Evolutionary conservation across 2,797 vertebrate species (phyloP).

Genomic region (Microctenopoma lineatum): DNA sequence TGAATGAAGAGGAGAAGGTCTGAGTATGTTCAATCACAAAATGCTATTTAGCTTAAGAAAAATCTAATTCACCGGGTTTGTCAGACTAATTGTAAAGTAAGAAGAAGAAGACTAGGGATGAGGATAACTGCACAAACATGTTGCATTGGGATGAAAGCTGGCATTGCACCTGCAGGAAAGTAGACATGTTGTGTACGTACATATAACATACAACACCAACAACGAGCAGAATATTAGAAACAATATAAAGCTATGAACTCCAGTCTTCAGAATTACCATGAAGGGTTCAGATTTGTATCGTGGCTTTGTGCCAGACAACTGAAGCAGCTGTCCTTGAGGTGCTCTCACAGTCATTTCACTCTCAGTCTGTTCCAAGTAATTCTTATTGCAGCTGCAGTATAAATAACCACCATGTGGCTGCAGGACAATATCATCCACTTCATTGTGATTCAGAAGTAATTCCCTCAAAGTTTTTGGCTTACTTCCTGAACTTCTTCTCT

Average conservation of each 20-base stretch:
- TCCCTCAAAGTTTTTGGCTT: conserved; percentile 34
- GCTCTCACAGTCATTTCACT: conserved; percentile 49
- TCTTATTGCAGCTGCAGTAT: conserved; percentile 59
- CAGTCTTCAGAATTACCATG: background rate
- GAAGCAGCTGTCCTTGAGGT: conserved; percentile 50
- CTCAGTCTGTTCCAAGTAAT: conserved; percentile 41
- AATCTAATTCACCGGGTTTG: too few relatives aligned
- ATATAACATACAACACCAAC: background rate
- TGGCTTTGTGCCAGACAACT: conserved; percentile 17
- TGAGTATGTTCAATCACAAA: too few relatives aligned
- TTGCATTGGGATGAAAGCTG: too few relatives aligned
- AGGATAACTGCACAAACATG: too few relatives aligned
- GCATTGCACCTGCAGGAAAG: too few relatives aligned
- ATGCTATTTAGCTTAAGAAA: too few relatives aligned
- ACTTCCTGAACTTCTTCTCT: conserved; percentile 40
- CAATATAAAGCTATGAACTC: background rate
- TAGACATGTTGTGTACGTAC: too few relatives aligned
- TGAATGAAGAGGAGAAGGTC: too few relatives aligned
- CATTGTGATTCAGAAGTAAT: conserved; percentile 47
- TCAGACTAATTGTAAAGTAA: too few relatives aligned
- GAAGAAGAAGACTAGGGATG: too few relatives aligned
- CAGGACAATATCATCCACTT: conserved; percentile 44
- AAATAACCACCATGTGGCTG: conserved; percentile 58
- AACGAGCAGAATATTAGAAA: background rate
- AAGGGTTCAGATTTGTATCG: background rate